Evolutionary conservation across 2,797 vertebrate species (phyloP), one percentile per base, ranked within the genome.

Genomic region (Cyprinella venusta): DNA sequence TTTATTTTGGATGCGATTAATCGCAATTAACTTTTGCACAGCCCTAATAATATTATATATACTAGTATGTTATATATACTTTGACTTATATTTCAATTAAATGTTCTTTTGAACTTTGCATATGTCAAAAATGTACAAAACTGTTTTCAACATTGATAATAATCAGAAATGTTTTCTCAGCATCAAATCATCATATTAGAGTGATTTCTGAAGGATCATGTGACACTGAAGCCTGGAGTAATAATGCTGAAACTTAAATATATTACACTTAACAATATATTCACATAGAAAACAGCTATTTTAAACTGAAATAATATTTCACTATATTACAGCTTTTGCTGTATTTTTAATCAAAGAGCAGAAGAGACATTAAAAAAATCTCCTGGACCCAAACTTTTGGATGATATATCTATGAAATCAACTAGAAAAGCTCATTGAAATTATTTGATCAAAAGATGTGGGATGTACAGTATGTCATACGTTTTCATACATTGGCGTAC

Each of bases 131-230:
- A 40, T 45, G 13, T n/a, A 19, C 9, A 40, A 24, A 26, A 26
- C 24, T 26, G 6, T 61, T 2, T 30, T 63, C 9, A 12, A 42
- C 38, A 42, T 45, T 15, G 4, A 24, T 24, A 15, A 42, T 42
- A 69, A 12, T 38, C 36, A 38, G 1, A 69, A n/a, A 71, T 71
- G 42, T 50, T 50, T 5, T 0, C 19, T 30, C 2, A 71, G 7
- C 69, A 30, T 0, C 0, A 10, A 30, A 26, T 48, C n/a, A 3
- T 0, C 0, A 30, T 30, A 10, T 71, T 6, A 30, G 0, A 10
- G 0, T 30, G 45, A 50, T 72, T 50, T 71, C 15, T 30, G 24
- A 48, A 71, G 15, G 24, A 5, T 71, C 45, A 6, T 19, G 42
- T 12, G 16, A 71, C 42, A 10, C 24, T 30, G 42, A 50, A 18